These are phyloP conservation scores for Imbricaverruca yamaguchii DNA, from an alignment of 2,888 invertebrate species.

Conservation along the genomic window DNA sequence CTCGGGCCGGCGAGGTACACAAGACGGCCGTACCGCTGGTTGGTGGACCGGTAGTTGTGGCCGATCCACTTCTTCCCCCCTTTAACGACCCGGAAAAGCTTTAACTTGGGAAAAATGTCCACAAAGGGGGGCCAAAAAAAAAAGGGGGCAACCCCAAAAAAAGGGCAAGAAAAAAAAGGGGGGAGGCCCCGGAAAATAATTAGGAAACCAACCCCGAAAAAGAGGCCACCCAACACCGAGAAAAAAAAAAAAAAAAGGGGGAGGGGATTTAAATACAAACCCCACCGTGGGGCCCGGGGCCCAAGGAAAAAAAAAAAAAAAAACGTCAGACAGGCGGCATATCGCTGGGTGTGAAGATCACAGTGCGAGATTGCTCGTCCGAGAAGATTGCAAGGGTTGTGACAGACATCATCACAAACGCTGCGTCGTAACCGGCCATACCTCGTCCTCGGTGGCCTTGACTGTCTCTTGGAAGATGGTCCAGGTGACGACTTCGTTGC, in stretches of 20 bases:
- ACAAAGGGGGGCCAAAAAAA: not conserved
- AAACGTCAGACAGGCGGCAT: not conserved
- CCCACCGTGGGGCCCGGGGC: no score
- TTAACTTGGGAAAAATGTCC: not conserved
- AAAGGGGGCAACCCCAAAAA: no score
- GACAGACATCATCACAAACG: not conserved
- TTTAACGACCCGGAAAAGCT: not conserved
- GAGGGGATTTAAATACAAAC: no score
- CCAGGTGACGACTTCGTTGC: slow-evolving; percentile 72
- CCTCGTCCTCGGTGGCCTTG: not conserved
- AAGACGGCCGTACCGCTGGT: not conserved
- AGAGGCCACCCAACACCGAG: no score
- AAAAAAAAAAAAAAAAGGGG: no score
- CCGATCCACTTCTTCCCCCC: not conserved
- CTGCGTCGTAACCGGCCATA: no score
- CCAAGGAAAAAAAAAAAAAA: not conserved
- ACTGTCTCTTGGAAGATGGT: slow-evolving; percentile 64
- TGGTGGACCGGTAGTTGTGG: not conserved
- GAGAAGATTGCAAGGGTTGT: not conserved
- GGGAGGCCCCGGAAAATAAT: no score
- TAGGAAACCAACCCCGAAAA: no score
- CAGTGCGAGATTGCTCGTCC: no score
- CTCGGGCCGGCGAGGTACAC: not conserved
- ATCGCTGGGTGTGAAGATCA: no score
- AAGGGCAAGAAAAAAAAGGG: no score